Conservation (phyloP, 2,113 vertebrate species). For the Rhinoderma darwinii region DNA sequence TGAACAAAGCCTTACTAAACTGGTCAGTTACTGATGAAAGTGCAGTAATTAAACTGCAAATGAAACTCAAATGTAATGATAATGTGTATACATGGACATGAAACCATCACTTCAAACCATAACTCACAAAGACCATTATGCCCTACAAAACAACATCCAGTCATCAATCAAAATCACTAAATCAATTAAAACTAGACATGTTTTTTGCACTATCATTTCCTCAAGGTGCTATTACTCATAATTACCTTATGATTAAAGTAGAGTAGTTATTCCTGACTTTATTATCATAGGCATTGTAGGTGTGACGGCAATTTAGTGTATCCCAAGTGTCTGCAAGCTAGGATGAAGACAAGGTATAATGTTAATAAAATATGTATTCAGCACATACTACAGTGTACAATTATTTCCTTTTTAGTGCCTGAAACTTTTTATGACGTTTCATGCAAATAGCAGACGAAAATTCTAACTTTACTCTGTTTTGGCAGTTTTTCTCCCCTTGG, state of each 20-base stretch:
- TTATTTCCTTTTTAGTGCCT: conserved; percentile 33
- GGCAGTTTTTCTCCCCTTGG: conserved; percentile 43
- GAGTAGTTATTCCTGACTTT: conserved; percentile 43
- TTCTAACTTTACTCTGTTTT: conserved; percentile 35
- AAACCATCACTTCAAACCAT: conserved; percentile 9
- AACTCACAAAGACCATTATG: not conserved
- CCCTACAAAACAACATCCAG: conserved; percentile 16
- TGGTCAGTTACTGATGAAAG: no score
- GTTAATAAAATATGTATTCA: conserved; percentile 49
- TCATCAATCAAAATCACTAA: conserved; percentile 55
- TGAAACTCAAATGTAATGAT: no score
- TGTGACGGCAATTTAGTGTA: conserved; percentile 46
- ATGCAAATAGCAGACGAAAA: conserved; percentile 35
- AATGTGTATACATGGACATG: not conserved
- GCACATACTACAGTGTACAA: conserved; percentile 37
- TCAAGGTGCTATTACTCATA: conserved; percentile 48
- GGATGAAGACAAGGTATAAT: conserved; percentile 33
- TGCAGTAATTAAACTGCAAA: no score
- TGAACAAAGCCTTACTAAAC: no score
- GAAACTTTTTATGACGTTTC: conserved; percentile 43
- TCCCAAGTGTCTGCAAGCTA: conserved; percentile 32
- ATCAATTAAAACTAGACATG: conserved; percentile 51
- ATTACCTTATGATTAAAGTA: conserved; percentile 54
- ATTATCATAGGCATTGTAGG: conserved; percentile 56
- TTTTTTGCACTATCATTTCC: conserved; percentile 50